Percentiles rank a stretch among this genome's conserved stretches.
Conservation (phyloP, 2,113 vertebrate species). For the Neofelis nebulosa region DNA sequence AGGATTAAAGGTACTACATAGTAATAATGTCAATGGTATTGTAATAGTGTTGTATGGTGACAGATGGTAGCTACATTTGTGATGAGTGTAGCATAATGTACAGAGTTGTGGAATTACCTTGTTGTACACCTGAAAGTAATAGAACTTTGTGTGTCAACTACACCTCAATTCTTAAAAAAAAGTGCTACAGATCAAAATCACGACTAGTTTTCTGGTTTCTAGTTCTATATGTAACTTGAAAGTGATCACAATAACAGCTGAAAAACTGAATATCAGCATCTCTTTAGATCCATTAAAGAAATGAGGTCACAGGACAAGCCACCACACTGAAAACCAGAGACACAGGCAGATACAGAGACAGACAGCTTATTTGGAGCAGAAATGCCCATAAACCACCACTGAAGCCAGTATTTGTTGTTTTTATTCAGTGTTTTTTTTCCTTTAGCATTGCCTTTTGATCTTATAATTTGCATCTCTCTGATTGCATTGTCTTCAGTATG, state of each 20-base stretch:
- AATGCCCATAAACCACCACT: not conserved
- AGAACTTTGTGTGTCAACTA: not conserved
- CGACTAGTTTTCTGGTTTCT: not conserved
- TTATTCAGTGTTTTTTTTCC: not conserved
- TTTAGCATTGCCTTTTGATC: not conserved
- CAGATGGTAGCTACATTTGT: not conserved
- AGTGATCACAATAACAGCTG: not conserved
- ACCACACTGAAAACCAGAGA: not conserved
- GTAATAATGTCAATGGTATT: not conserved
- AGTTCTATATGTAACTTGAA: not conserved
- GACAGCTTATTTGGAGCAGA: not conserved
- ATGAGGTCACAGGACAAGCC: not conserved
- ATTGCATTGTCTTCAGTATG: not conserved
- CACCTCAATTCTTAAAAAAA: not conserved
- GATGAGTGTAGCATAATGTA: not conserved
- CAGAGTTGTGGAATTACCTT: not conserved
- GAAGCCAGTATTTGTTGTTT: not conserved
- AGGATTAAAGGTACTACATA: not conserved
- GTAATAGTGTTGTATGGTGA: not conserved
- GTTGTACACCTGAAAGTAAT: not conserved
- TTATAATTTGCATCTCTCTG: not conserved
- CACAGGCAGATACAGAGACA: not conserved
- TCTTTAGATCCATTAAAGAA: not conserved
- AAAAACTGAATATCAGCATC: not conserved
- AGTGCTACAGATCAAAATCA: not conserved